phyloP scores from a whole-genome alignment of 2,113 vertebrate genomes.

The Eupsittula cactorum region DNA sequence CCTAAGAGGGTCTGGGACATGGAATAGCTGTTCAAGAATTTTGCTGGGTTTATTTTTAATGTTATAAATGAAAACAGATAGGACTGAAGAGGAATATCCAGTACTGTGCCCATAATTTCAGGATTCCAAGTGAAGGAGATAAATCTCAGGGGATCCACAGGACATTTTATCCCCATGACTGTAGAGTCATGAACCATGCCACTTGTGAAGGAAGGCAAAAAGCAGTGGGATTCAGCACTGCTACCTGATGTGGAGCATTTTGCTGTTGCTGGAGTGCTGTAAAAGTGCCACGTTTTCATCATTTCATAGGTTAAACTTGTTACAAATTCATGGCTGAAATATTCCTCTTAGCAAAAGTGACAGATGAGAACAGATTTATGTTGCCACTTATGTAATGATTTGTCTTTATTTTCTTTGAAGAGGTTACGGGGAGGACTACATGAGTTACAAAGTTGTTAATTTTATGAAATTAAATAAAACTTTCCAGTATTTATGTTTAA shows the following conservation, averaged over 20 bases:
- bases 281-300: background rate
- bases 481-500: background rate
- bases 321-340: background rate
- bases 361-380: background rate
- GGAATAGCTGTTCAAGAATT: background rate
- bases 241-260: background rate
- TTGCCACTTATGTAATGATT: background rate
- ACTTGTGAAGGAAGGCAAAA: background rate
- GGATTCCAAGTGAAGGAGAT: background rate
- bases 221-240: background rate
- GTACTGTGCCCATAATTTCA: background rate
- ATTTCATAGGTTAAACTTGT: background rate
- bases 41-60: background rate
- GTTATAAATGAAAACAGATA: background rate
- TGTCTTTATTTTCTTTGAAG: background rate
- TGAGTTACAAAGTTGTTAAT: background rate
- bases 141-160: background rate
- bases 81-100: background rate
- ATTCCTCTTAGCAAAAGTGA: background rate
- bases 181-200: rapidly evolving
- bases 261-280: background rate
- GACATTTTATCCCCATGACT: background rate
- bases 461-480: background rate
- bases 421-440: background rate
- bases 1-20: background rate